Evolutionary conservation across 2,797 vertebrate genomes (phyloP), one percentile per base, ranked within the genome.

Genomic region (Chelmon rostratus): DNA sequence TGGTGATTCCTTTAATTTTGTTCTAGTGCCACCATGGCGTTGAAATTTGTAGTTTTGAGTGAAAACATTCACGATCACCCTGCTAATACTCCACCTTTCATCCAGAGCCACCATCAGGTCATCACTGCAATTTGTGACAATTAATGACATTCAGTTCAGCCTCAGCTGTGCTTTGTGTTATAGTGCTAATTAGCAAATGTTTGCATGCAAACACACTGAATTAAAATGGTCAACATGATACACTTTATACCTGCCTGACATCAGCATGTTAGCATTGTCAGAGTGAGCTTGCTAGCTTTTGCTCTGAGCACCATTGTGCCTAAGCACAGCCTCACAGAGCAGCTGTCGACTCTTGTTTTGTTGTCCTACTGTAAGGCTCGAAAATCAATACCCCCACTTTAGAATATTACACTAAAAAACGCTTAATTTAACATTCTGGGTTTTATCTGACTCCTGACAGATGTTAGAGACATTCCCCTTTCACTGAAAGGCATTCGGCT

Each of bases 401-500:
- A 16, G 18, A 28, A 15, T 25, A 68, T 15, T 9, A 54, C 33
- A 40, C 37, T 46, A 25, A 18, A 47, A 47, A 49, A 15, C 5
- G n/a, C 6, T n/a, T 33, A 8, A 58, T 37, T 58, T 25, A n/a
- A n/a, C 44, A 49, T 49, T 23, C 42, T 19, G 4, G 10, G 5
- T 33, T 67, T 59, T 76, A 68, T 46, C 16, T 44, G 11, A 28
- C 23, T 66, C 19, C 15, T 42, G 70, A 74, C 58, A 68, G 50
- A 62, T 54, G 57, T 50, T 49, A 28, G 58, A 46, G 8, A 62
- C 16, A 53, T 23, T 33, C 13, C 42, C 12, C 31, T 16, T 58
- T 68, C 23, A 42, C 74, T 35, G 16, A 67, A 59, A 5, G 13
- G 13, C 42, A 25, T 52, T 13, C 19, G 19, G 73, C 62, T 58